A percentile compares a stretch with the other conserved stretches of the same genome.
phyloP scores from a whole-genome alignment of 2,797 vertebrate species.

The Anabacerthia variegaticeps region DNA sequence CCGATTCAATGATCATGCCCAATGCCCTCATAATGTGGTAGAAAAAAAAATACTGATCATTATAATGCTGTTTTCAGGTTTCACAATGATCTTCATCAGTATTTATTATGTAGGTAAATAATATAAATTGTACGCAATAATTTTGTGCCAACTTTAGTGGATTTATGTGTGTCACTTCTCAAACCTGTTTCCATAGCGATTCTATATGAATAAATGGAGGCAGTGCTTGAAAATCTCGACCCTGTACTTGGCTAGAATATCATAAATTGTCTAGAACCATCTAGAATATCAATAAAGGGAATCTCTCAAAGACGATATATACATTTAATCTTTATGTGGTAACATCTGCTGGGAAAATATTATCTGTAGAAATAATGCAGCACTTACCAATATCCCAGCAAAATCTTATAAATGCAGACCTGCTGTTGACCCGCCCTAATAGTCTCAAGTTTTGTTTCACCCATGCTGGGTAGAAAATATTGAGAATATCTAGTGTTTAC shows the following conservation, averaged over 20 bases:
- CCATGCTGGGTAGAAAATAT: neutral
- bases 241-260: neutral
- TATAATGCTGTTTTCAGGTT: neutral
- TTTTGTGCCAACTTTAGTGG: neutral
- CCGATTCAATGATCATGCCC: accelerated
- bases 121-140: neutral
- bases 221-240: neutral
- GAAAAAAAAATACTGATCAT: neutral
- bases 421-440: neutral
- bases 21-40: neutral
- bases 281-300: neutral
- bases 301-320: neutral
- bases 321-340: neutral
- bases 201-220: neutral
- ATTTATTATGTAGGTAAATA: neutral
- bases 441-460: neutral
- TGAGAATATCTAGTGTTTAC: neutral
- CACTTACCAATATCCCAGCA: neutral
- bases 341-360: neutral
- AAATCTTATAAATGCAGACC: neutral
- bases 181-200: conserved; percentile 58
- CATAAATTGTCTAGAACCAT: neutral
- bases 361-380: neutral
- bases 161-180: neutral
- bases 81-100: neutral